Evolutionary conservation across 2,113 vertebrate species (phyloP), one percentile per base, ranked within the genome.

Genomic region (Gymnocephalus cernua): DNA sequence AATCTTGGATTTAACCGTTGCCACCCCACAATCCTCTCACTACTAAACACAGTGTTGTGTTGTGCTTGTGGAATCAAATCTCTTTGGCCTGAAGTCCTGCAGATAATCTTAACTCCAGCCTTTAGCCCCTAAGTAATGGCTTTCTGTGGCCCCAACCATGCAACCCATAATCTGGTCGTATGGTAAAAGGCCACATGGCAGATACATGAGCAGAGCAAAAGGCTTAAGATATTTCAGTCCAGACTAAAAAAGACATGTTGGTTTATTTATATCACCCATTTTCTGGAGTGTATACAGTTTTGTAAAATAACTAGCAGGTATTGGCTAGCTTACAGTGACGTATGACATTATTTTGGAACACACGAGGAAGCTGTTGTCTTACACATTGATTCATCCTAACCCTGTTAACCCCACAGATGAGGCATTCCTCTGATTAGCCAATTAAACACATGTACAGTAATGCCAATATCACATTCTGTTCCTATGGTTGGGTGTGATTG

Each of bases 81-180:
- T 86, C 86, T 85, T 88, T 83, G 85, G 78, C 86, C 80, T 77
- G 73, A 63, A 59, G 71, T 68, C 80, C 74, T 82, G 80, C 38
- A 75, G 77, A 90, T 92, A 91, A 93, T 94, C 86, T 93, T 83
- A 88, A 92, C 86, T 86, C 83, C 65, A 81, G 83, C 59, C 76
- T 90, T 85, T 50, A 82, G 57, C 75, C 76, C 72, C 65, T 79
- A 89, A 93, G 86, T 88, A 88, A 91, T 80, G 87, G 67, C 83
- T 87, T 85, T 90, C 86, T 84, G 89, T 79, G 81, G 82, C 83
- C 81, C 58, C 71, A 78, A 86, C 88, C 77, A 74, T 82, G 80
- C 89, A 88, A 82, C 87, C 87, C 87, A 77, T 93, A 93, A 95
- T 95, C 90, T 92, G 79, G 38, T 71, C 3, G 41, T 69, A 73